A percentile compares a stretch with the other conserved stretches of the same genome.
Conservation (phyloP, 2,797 vertebrate genomes). For the Miopithecus talapoin region DNA sequence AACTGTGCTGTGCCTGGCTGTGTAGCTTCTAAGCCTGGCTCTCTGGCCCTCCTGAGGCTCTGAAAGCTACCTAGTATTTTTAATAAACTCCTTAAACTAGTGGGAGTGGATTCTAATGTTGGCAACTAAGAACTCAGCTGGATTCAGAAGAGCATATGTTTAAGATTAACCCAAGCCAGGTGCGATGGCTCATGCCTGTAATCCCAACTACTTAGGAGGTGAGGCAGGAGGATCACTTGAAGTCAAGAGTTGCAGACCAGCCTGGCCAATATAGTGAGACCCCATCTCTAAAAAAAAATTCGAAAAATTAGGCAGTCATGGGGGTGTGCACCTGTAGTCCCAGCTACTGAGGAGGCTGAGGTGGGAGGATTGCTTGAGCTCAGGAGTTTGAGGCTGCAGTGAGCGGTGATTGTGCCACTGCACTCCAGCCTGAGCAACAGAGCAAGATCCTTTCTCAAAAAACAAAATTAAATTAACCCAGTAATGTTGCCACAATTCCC, state of each 20-base stretch:
- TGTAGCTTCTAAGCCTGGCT: neutral
- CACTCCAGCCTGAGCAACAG: neutral
- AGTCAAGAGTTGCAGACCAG: neutral
- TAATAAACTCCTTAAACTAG: neutral
- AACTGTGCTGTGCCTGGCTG: neutral
- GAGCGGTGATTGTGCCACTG: neutral
- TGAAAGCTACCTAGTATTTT: slow-evolving; percentile 2
- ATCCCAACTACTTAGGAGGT: neutral
- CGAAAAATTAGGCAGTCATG: neutral
- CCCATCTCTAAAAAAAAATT: neutral
- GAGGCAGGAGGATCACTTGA: neutral
- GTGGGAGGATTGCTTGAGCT: neutral
- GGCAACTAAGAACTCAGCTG: neutral
- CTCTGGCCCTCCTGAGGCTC: neutral
- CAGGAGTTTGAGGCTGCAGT: neutral
- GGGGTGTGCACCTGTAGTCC: neutral
- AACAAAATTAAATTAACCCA: neutral
- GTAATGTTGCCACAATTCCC: neutral
- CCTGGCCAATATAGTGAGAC: neutral
- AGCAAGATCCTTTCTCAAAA: neutral
- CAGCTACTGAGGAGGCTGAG: neutral
- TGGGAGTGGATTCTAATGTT: neutral
- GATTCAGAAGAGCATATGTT: slow-evolving; percentile 11
- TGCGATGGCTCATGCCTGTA: neutral
- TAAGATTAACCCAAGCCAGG: slow-evolving; percentile 3